These are phyloP conservation scores for Anas georgica DNA, from an alignment of 2,797 vertebrate genomes.

Conservation along the genomic window DNA sequence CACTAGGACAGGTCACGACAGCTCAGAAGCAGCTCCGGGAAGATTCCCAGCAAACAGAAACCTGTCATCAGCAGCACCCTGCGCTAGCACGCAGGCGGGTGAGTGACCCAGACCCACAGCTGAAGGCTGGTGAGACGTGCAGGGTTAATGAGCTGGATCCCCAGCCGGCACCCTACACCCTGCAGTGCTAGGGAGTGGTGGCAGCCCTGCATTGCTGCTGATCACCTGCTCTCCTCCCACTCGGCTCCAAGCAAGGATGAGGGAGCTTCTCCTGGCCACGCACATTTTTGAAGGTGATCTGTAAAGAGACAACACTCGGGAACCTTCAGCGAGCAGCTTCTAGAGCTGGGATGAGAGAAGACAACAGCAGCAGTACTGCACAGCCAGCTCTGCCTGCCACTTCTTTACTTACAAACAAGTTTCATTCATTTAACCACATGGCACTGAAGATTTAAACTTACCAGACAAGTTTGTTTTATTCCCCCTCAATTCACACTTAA, in stretches of 20 bases:
- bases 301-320: neutral
- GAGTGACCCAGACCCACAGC: neutral
- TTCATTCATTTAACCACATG: neutral
- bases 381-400: neutral
- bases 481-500: too few species aligned
- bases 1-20: neutral
- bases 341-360: neutral
- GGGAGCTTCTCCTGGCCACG: neutral
- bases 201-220: neutral
- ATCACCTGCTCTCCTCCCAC: neutral
- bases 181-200: fast-evolving
- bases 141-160: neutral
- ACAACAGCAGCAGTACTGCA: fast-evolving
- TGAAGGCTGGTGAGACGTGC: neutral
- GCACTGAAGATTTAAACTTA: neutral
- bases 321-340: neutral
- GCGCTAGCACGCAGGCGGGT: neutral
- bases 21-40: neutral
- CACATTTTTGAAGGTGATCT: neutral
- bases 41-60: neutral
- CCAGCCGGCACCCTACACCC: neutral
- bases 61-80: neutral
- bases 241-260: neutral
- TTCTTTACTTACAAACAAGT: neutral
- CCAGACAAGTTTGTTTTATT: neutral